Evolutionary conservation across 1,140 invertebrate species (phyloP).

Genomic region (Drosophila melanica): DNA sequence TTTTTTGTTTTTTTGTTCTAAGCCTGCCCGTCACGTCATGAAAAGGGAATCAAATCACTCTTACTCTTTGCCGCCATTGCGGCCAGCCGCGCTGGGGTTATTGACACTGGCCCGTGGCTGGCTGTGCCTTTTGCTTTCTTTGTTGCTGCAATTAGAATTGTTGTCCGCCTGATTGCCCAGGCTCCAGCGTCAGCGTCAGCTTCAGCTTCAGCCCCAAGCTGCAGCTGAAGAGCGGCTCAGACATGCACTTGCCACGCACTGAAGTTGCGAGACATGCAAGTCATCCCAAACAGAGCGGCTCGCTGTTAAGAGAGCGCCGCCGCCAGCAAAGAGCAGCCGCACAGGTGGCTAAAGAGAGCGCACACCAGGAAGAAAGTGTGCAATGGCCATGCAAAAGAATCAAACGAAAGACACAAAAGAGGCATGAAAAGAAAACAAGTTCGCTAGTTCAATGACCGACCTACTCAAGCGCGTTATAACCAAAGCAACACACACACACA

Average conservation of each 20-base stretch:
- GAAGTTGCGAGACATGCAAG: conserved; percentile 58
- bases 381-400: conserved; percentile 67
- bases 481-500: conserved; percentile 62
- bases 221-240: conserved; percentile 4
- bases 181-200: conserved; percentile 17
- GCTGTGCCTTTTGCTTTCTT: conserved; percentile 65
- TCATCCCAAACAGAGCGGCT: conserved; percentile 49
- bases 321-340: conserved; percentile 21
- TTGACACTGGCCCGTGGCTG: conserved; percentile 50
- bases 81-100: conserved; percentile 55
- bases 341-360: conserved; percentile 56
- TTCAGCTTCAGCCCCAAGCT: conserved; percentile 4
- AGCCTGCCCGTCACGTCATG: conserved; percentile 58
- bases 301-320: conserved; percentile 24
- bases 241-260: conserved; percentile 56
- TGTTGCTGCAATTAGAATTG: conserved; percentile 65
- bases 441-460: conserved; percentile 84
- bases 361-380: conserved; percentile 79
- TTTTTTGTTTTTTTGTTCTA: conserved; percentile 37
- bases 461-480: conserved; percentile 84
- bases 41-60: conserved; percentile 83
- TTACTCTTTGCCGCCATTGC: conserved; percentile 65
- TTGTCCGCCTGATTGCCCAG: conserved; percentile 43
- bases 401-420: conserved; percentile 51
- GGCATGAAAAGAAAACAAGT: conserved; percentile 80